Evolutionary conservation across 1,140 invertebrate species (phyloP), one percentile per base, ranked within the genome.

Genomic region (Ceratina calcarata): DNA sequence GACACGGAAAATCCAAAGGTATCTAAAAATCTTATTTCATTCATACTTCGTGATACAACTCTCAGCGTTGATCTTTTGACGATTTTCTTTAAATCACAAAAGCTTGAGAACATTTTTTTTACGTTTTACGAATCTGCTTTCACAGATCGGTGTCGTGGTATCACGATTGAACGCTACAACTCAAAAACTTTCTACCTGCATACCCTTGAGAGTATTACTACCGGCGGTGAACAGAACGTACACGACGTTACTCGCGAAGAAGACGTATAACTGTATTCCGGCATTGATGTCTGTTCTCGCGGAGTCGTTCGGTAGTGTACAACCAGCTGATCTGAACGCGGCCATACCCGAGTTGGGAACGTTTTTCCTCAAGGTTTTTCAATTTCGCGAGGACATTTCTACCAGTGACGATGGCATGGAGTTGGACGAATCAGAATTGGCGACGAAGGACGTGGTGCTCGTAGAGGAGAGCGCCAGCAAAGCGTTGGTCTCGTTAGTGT

Each of bases 291-390:
- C 93, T 6, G 94, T 98, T 32, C 90, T 98, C 45, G 92, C 94
- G 6, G 96, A 97, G 45, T 95, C 95, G 81, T 95, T 98, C 66
- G 89, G 88, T 0, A 93, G 94, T 76, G 92, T 91, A 3, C 90
- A 94, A 1, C 88, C 93, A 1, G 91, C 94, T 0, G 95, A 97
- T 71, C 92, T 98, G 20, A 94, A 91, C 18, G 88, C 93, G 0
- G 93, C 96, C 20, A 94, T 96, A 69, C 91, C 94, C 22, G 94
- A 96, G 81, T 91, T 98, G 4, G 95, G 95, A 1, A 91, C 93
- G 1, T 96, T 98, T 86, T 97, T 97, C 92, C 90, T 98, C 6
- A 94, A 94, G 20, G 95, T 96, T 8, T 91, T 98, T 7, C 95
- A 97, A 87, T 95, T 97, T 78, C 92, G 97, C 20, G 90, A 92